Evolutionary conservation across 2,888 invertebrate species (phyloP).

Genomic region (Chaetogeoica ovagalla): DNA sequence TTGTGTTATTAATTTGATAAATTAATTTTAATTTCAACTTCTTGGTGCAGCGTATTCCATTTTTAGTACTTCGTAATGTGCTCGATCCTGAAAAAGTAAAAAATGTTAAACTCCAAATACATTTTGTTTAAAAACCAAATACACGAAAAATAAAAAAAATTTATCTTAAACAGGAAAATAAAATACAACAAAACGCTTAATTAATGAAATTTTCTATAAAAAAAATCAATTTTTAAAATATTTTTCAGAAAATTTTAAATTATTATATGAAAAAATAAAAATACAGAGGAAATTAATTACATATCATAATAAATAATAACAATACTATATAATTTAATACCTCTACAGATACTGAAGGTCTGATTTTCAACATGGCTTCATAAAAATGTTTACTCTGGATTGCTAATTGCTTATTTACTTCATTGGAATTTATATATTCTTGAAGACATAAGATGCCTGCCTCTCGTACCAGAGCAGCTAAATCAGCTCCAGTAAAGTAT

Average conservation of each 20-base stretch:
- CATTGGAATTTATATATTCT: conserved; percentile 67
- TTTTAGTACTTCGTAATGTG: conserved; percentile 50
- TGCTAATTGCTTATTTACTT: conserved; percentile 41
- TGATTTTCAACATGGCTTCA: conserved; percentile 74
- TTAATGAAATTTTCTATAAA: neutral
- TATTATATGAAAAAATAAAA: no score
- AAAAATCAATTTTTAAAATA: no score
- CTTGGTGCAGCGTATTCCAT: conserved; percentile 49
- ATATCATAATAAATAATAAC: no score
- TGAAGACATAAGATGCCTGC: conserved; percentile 81
- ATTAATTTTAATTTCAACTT: conserved; percentile 12
- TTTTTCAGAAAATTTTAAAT: no score
- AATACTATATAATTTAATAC: conserved; percentile 27
- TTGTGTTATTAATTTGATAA: conserved; percentile 15
- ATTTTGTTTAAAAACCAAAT: neutral
- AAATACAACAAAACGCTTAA: no score
- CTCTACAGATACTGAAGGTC: conserved; percentile 76
- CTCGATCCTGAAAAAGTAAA: conserved; percentile 51
- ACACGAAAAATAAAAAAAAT: no score
- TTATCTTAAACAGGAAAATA: no score
- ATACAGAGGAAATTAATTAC: no score
- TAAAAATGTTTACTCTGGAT: conserved; percentile 75
- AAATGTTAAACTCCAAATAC: neutral
- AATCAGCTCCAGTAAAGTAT: conserved; percentile 91
- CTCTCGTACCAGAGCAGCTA: conserved; percentile 85